Evolutionary conservation across 2,113 vertebrate genomes (phyloP).

Genomic region (Salvelinus sp.): DNA sequence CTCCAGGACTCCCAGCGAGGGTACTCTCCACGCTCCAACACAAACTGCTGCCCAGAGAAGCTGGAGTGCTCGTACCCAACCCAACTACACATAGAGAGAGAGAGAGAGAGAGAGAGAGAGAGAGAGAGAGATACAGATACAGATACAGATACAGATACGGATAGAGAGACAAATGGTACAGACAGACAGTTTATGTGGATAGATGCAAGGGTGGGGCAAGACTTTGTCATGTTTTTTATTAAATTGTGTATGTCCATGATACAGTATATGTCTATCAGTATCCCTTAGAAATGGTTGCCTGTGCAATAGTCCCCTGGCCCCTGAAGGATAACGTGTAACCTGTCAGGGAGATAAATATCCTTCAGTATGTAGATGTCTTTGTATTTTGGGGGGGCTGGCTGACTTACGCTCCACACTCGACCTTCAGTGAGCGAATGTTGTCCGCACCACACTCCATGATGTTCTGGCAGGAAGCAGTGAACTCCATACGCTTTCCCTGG

Average conservation of each 20-base stretch:
- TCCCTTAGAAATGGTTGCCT: no score
- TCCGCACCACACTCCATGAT: slow-evolving; percentile 86
- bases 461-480: slow-evolving; percentile 87
- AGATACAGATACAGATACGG: not conserved
- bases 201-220: no score
- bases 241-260: no score
- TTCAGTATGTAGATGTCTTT: not conserved
- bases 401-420: slow-evolving; percentile 95
- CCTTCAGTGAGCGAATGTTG: slow-evolving; percentile 90
- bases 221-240: no score
- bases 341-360: no score
- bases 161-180: not conserved
- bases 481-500: slow-evolving; percentile 92
- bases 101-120: not conserved
- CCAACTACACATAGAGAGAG: slow-evolving; percentile 76
- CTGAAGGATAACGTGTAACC: no score
- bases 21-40: slow-evolving; percentile 94
- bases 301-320: no score
- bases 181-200: no score
- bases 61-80: slow-evolving; percentile 92
- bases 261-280: no score
- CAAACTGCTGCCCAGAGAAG: slow-evolving; percentile 95
- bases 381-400: not conserved
- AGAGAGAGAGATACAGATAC: no score
- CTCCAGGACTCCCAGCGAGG: slow-evolving; percentile 97